Conservation (phyloP, 1,140 invertebrate genomes). For the Druon quercuslanigerum region DNA sequence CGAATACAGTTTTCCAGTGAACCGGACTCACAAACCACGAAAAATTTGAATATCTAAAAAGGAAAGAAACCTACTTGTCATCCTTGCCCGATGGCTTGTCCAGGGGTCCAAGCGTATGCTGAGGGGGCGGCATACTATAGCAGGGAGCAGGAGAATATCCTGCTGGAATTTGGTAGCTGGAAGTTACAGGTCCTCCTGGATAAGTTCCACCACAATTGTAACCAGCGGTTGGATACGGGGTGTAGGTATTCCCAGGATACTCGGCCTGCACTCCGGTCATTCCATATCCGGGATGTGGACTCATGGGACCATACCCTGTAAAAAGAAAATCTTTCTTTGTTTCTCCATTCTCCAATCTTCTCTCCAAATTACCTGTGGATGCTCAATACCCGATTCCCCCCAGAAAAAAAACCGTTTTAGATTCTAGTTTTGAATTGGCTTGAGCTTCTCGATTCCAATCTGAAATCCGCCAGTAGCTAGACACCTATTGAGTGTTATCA, state of each 20-base stretch:
- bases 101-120: constrained; percentile 81
- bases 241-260: constrained; percentile 85
- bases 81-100: constrained; percentile 84
- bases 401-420: background rate
- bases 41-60: constrained; percentile 25
- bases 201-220: constrained; percentile 80
- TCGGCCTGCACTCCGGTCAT: constrained; percentile 85
- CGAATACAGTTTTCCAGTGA: constrained; percentile 31
- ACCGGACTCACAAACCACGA: constrained; percentile 39
- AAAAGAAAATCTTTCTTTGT: constrained; percentile 53
- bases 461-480: no score
- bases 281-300: constrained; percentile 88
- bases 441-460: no score
- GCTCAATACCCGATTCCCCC: constrained; percentile 40
- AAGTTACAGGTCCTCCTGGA: constrained; percentile 79
- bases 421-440: background rate
- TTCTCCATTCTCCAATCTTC: constrained; percentile 56
- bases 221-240: constrained; percentile 79
- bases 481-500: background rate
- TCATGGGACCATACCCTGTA: constrained; percentile 86
- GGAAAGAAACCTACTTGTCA: constrained; percentile 80
- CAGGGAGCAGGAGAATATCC: constrained; percentile 85
- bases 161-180: constrained; percentile 80
- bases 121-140: constrained; percentile 89
- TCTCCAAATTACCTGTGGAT: constrained; percentile 54